Percentiles rank a stretch among this genome's conserved stretches.
These are phyloP conservation scores for Gymnothorax reevesii DNA, from an alignment of 2,797 vertebrate species.

Conservation along the genomic window DNA sequence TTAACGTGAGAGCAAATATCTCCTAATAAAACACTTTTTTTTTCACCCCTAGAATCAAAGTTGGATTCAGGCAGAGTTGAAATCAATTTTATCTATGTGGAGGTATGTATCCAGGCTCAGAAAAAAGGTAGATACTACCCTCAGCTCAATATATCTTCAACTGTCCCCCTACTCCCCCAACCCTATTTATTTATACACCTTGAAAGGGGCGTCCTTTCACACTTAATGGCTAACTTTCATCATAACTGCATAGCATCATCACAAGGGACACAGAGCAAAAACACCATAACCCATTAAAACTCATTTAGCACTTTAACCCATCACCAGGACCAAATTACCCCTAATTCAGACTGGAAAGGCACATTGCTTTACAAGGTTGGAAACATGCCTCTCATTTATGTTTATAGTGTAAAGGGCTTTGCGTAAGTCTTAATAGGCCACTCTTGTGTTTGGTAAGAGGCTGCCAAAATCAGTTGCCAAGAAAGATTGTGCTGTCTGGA, in stretches of 20 bases:
- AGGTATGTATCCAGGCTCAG: conserved; percentile 5
- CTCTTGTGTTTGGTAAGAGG: not conserved
- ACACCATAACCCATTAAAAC: conserved; percentile 20
- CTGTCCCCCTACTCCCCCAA: not conserved
- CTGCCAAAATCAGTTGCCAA: not conserved
- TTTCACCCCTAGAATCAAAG: not conserved
- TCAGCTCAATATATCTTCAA: not conserved
- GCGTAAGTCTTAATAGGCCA: not conserved
- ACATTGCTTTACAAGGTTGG: not conserved
- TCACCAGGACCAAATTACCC: not conserved
- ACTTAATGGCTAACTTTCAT: conserved; percentile 31
- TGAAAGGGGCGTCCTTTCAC: not conserved
- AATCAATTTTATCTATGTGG: not conserved
- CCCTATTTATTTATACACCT: conserved; percentile 24
- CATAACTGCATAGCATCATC: not conserved
- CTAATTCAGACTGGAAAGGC: conserved; percentile 5
- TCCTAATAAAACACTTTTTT: not conserved
- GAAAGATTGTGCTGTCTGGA: not conserved
- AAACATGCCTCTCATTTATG: not conserved
- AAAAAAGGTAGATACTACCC: not conserved
- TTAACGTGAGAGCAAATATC: not conserved
- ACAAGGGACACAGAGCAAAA: not conserved
- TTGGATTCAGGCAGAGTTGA: not conserved
- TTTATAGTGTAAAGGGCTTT: not conserved
- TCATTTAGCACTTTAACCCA: not conserved